A percentile compares a stretch with the other conserved stretches of the same genome.
Conservation (phyloP, 2,113 vertebrate genomes). For the Glareola pratincola region DNA sequence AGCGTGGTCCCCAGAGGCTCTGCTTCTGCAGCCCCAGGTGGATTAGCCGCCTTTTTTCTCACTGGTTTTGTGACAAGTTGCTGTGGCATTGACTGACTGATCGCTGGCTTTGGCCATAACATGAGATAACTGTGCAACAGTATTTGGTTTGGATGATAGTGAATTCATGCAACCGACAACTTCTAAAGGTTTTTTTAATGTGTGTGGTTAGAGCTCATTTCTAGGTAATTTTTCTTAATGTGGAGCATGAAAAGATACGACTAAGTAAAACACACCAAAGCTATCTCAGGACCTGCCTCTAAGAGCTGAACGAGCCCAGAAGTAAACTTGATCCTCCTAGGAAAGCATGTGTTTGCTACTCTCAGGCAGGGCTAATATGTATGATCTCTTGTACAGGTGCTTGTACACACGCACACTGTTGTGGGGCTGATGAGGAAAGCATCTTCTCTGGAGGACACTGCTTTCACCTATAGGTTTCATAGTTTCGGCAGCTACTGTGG, state of each 20-base stretch:
- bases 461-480: background rate
- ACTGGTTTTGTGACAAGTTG: accelerated
- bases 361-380: background rate
- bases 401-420: accelerated
- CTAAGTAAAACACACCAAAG: background rate
- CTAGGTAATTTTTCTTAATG: accelerated
- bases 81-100: background rate
- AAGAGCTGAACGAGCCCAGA: background rate
- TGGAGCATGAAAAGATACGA: accelerated
- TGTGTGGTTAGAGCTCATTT: background rate
- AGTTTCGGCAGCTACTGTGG: background rate
- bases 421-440: background rate
- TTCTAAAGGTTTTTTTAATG: background rate
- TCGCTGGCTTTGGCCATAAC: background rate
- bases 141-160: background rate
- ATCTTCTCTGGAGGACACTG: background rate
- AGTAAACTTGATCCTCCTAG: background rate
- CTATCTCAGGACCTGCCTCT: background rate
- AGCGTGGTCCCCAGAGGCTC: accelerated
- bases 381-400: background rate
- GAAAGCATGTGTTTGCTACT: background rate
- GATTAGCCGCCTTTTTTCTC: background rate
- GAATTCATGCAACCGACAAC: background rate
- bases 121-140: background rate
- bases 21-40: background rate